Evolutionary conservation across 2,113 vertebrate species (phyloP), one percentile per base, ranked within the genome.

Genomic region (human): DNA sequence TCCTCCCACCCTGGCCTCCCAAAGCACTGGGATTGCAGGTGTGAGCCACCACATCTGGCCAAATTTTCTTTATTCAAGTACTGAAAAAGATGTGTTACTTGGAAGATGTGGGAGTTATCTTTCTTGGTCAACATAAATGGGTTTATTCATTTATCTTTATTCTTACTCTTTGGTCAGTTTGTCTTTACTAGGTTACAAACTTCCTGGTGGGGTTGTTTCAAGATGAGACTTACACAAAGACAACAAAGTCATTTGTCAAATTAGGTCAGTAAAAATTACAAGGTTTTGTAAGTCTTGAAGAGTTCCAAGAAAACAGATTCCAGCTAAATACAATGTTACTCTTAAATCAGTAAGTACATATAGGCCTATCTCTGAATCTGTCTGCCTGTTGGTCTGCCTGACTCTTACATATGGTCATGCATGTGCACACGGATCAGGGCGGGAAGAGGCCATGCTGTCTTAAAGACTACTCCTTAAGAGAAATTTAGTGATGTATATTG

Each of bases 321-420:
- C 45, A 79, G 70, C 76, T 73, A 97, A 96, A 92, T 84, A 79
- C 2, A 90, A 96, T 45, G n/a, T 85, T 76, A 82, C 38, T 93
- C 25, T 20, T 59, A 91, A 93, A 93, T 82, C 45, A 90, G 2
- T 59, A 30, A 79, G 32, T 55, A 90, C 35, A 22, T 57, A 64
- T 68, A 17, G 25, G 45, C 59, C 76, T 45, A 38, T 45, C 59
- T 72, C 81, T 87, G 11, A 50, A 84, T 90, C 61, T 81, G 52
- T 85, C 70, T 18, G 12, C 38, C 10, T 78, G 40, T 64, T 40
- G 38, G 84, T 55, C 78, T 85, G 20, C 23, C 22, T 72, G 78
- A 70, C 45, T 93, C 52, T 93, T 17, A 50, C 38, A 48, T 61
- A 59, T 18, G 59, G 45, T 72, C n/a, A 72, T 43, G 45, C 23